Base-by-base conservation (phyloP, 2,797 vertebrate genomes). In the Crenichthys baileyi region DNA sequence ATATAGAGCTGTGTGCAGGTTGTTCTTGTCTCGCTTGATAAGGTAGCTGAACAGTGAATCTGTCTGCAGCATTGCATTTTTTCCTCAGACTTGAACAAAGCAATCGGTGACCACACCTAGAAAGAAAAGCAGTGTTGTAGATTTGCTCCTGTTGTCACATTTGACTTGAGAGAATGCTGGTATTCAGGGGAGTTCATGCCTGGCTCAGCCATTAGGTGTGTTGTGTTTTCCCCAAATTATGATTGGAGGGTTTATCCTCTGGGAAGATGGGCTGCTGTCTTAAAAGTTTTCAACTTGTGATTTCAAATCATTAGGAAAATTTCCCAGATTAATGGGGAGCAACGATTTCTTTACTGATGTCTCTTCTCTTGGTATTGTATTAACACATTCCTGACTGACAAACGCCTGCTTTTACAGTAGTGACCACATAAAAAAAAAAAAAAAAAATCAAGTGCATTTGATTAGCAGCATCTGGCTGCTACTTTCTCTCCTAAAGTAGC, bases 41-140 rank as follows among this genome's bases (percentile, higher is more conserved):
- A 96, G 94, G 90, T 94, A 96, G 81, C 91, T 88, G 70, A 96
- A 95, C 85, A 96, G 87, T 83, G 95, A 94, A 76, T 96, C 95
- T 0, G 93, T 93, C 80, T 95, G 93, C 0, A 86, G 36, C 46
- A 95, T 76, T 8, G 22, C 18, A 11, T 53, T 46, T 82, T 22
- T 75, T 83, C 68, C 90, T 91, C 95, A 36, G 91, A 93, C 0
- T 95, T 94, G 39, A 89, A 84, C 83, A 70, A 26, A 70, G 24
- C 7, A 46, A 26, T 29, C 3, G 26, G 12, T 29, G 31, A 31
- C 20, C 44, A 22, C 44, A 50, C 58, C 26, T 2, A 24, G 2
- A 48, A 53, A 72, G 6, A 0, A 41, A n/a, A 15, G 24, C 1
- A n/a, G 6, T 48, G 24, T 26, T 70, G 41, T 46, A 26, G 11